Base-by-base conservation (phyloP, 2,113 vertebrate genomes). In the Microcebus griseorufus region DNA sequence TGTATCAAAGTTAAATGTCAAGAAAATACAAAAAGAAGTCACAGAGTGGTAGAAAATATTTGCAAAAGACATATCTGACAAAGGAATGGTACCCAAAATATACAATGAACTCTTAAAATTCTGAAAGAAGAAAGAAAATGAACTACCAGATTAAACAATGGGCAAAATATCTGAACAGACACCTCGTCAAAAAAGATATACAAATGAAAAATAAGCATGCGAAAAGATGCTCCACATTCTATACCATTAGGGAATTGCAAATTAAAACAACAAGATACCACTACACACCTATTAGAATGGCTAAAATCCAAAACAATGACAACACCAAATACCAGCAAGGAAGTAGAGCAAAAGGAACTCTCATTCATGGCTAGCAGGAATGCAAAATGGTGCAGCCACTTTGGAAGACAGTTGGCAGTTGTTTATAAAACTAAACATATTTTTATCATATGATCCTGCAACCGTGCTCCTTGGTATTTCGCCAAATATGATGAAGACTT, bases 81-180 rank as follows among this genome's bases (percentile, higher is more conserved):
- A 81, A 92, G 48, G 76, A 51, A 78, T 81, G n/a, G 82, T 79
- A 53, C 45, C 86, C n/a, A 84, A 55, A 89, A 72, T 79, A 85
- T 37, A 93, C 48, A 45, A 64, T 29, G 4, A 29, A 64, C 60
- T 64, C 25, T 69, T 82, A 75, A 48, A 81, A 82, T 34, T 75
- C 48, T 67, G 39, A 32, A 32, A 3, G 37, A 67, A 87, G n/a
- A 81, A 95, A 93, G 60, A 62, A 62, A 62, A 62, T 29, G 62
- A 64, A 39, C 32, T 51, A 67, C 27, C 39, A 76, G 42, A 48
- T 48, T 82, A 78, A 39, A 83, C 88, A 88, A 60, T 51, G 20
- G 51, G 2, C 39, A 84, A 42, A 90, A n/a, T 27, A 89, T 78
- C 70, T 93, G 85, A 83, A 64, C 58, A 70, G 70, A 53, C 29